phyloP scores from a whole-genome alignment of 2,888 invertebrate species.

The Tuberolachnus salignus region DNA sequence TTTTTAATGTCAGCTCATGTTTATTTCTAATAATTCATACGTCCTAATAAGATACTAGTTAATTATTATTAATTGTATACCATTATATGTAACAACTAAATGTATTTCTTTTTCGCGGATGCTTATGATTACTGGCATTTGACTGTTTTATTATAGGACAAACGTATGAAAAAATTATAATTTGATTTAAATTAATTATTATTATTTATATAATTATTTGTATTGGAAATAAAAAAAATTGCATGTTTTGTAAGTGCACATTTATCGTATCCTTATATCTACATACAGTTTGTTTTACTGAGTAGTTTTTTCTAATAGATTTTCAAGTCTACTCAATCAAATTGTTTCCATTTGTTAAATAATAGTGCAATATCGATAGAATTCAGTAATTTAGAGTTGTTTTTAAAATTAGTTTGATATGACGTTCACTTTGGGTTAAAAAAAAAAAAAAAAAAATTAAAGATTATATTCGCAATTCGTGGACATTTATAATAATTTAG shows the following conservation, averaged over 20 bases:
- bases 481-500: too few relatives aligned
- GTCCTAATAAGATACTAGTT: conserved; percentile 9
- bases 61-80: conserved; percentile 18
- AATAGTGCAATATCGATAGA: background rate
- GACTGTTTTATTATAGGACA: conserved; percentile 19
- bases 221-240: background rate
- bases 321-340: background rate
- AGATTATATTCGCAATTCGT: too few relatives aligned
- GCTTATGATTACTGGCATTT: conserved; percentile 14
- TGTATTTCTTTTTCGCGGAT: conserved; percentile 22
- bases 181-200: conserved; percentile 30
- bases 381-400: too few relatives aligned
- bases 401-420: too few relatives aligned
- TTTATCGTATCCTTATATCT: too few relatives aligned
- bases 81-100: conserved; percentile 14
- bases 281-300: background rate
- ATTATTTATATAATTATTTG: conserved; percentile 31
- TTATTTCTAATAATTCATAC: conserved; percentile 8
- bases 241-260: too few relatives aligned
- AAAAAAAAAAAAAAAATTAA: too few relatives aligned
- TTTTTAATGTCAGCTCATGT: background rate
- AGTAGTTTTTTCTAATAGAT: background rate
- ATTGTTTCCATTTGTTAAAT: background rate
- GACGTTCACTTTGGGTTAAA: too few relatives aligned
- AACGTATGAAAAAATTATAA: conserved; percentile 24